phyloP scores from a whole-genome alignment of 1,140 invertebrate genomes.

The Drepana arcuata region DNA sequence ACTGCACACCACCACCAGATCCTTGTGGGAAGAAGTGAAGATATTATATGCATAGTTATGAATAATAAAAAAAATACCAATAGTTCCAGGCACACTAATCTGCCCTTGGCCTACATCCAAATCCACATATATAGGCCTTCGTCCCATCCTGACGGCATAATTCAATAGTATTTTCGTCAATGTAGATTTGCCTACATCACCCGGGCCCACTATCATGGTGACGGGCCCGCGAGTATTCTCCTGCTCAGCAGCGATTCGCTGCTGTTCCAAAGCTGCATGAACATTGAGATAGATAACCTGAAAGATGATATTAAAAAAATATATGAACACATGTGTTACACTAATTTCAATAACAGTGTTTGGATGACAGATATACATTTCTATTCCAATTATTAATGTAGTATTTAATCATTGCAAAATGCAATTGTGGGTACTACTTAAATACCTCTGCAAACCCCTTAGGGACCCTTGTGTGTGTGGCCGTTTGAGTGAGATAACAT shows the following conservation, averaged over 20 bases:
- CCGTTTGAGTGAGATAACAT: no score
- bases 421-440: no score
- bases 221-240: conserved; percentile 84
- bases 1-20: no score
- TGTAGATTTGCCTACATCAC: conserved; percentile 97
- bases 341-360: no score
- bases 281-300: conserved; percentile 91
- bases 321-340: conserved; percentile 1
- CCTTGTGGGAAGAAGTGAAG: no score
- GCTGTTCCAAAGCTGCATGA: conserved; percentile 93
- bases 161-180: conserved; percentile 92
- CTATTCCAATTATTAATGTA: no score
- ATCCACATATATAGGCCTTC: conserved; percentile 93
- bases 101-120: conserved; percentile 96
- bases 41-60: no score
- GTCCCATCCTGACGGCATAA: conserved; percentile 91
- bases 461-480: no score
- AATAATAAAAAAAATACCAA: conserved; percentile 72
- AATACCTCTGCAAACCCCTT: no score
- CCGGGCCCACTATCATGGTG: conserved; percentile 93
- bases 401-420: no score
- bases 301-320: no score
- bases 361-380: no score
- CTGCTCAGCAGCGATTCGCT: conserved; percentile 85
- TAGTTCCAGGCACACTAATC: conserved; percentile 93